These are phyloP conservation scores for Akabosia matsudoensis DNA, from an alignment of 1,140 invertebrate species.

Conservation along the genomic window DNA sequence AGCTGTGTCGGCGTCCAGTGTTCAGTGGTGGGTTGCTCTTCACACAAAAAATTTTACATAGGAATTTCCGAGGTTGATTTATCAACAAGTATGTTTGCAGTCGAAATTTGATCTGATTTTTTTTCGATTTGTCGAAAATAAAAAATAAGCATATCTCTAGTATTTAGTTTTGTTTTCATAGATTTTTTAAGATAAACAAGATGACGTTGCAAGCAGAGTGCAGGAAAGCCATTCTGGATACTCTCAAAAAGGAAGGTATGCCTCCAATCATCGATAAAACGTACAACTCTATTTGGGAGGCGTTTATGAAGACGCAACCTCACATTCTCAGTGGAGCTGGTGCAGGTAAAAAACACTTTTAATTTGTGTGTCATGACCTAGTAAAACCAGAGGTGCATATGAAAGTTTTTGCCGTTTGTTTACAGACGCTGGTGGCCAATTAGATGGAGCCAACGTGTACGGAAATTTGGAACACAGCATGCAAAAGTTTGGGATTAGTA, in stretches of 20 bases:
- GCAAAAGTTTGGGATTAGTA: constrained; percentile 29
- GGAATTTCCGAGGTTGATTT: too few species aligned
- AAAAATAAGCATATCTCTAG: too few species aligned
- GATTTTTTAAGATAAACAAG: neutral
- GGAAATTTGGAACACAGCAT: constrained; percentile 38
- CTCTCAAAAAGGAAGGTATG: constrained; percentile 42
- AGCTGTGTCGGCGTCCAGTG: neutral
- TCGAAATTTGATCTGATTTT: neutral
- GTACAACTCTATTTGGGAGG: constrained; percentile 43
- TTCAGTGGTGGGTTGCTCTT: neutral
- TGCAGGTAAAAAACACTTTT: too few species aligned
- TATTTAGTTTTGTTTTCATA: neutral
- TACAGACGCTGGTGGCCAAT: constrained; percentile 1
- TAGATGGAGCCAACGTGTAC: constrained; percentile 39
- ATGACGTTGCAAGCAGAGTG: constrained; percentile 41
- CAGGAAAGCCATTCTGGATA: constrained; percentile 36
- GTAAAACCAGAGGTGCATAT: neutral
- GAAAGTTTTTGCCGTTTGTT: neutral
- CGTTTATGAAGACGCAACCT: constrained; percentile 45
- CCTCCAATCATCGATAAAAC: constrained; percentile 43
- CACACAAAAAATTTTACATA: neutral
- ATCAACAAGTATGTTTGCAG: too few species aligned
- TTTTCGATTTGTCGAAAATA: too few species aligned
- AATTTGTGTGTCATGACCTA: neutral
- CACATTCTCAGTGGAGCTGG: constrained; percentile 33